Evolutionary conservation across 1,140 invertebrate species (phyloP).

Genomic region (Scylla paramamosain): DNA sequence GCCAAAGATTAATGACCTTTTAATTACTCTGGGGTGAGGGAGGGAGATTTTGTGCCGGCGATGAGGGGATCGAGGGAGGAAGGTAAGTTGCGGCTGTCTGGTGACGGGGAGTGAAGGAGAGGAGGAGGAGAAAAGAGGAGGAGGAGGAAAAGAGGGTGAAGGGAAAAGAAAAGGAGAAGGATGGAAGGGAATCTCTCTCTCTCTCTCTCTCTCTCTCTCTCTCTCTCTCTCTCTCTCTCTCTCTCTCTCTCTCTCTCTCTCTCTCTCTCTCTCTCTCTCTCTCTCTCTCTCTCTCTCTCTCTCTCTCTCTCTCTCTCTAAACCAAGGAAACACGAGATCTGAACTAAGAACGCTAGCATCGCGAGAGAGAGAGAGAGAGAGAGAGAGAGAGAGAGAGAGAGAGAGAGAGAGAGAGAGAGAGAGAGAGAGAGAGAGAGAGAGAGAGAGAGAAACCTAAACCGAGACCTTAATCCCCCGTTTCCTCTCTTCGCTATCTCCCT

Average conservation of each 20-base stretch:
- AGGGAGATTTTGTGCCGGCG: background rate
- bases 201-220: conserved; percentile 7
- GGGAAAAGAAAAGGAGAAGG: background rate
- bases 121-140: background rate
- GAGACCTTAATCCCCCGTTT: too few relatives aligned
- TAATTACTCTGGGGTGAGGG: background rate
- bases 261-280: background rate
- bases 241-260: conserved; percentile 10
- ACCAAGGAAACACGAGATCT: too few relatives aligned
- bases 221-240: conserved; percentile 20
- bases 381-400: too few relatives aligned
- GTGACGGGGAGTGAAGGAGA: background rate
- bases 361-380: too few relatives aligned
- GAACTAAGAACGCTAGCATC: too few relatives aligned
- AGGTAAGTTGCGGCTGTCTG: too few relatives aligned
- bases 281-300: conserved; percentile 20
- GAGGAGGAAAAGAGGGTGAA: background rate
- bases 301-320: background rate
- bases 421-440: too few relatives aligned
- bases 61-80: background rate
- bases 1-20: conserved; percentile 3
- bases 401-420: too few relatives aligned
- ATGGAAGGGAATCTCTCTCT: conserved; percentile 1
- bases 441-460: too few relatives aligned
- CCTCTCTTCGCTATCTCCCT: too few relatives aligned